phyloP scores from a whole-genome alignment of 2,113 vertebrate species.

The Nothobranchius kuhntae region DNA sequence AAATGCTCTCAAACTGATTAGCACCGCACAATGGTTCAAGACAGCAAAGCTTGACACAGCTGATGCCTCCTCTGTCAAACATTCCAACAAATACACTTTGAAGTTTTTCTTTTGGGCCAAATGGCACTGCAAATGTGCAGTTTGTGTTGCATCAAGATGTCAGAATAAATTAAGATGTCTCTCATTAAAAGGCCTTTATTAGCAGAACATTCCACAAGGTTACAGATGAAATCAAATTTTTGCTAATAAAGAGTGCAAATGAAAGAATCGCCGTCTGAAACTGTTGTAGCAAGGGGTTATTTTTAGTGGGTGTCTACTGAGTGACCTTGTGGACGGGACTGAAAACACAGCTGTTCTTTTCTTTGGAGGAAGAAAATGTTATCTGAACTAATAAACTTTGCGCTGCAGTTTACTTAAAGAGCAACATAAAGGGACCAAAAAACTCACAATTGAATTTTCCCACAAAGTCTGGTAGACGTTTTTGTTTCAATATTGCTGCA shows the following conservation, averaged over 20 bases:
- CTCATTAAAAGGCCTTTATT: constrained; percentile 39
- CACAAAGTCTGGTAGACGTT: constrained; percentile 83
- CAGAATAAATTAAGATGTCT: constrained; percentile 43
- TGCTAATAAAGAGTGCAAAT: constrained; percentile 35
- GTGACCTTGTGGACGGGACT: constrained; percentile 71
- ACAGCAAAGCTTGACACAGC: constrained; percentile 67
- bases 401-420: constrained; percentile 74
- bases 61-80: constrained; percentile 70
- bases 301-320: constrained; percentile 71
- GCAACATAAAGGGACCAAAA: constrained; percentile 80
- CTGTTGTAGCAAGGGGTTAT: constrained; percentile 61
- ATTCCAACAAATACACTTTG: constrained; percentile 46
- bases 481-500: constrained; percentile 85
- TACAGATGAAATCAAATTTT: constrained; percentile 32
- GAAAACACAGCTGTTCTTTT: constrained; percentile 82
- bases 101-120: constrained; percentile 51
- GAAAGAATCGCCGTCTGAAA: constrained; percentile 18
- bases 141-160: constrained; percentile 34
- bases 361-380: constrained; percentile 76
- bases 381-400: constrained; percentile 85
- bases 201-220: constrained; percentile 24
- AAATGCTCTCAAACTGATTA: constrained; percentile 72
- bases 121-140: constrained; percentile 52
- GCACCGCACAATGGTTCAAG: constrained; percentile 65
- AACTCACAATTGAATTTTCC: constrained; percentile 88